phyloP scores from a whole-genome alignment of 2,113 vertebrate species.

The Paracyprichromis sp. region DNA sequence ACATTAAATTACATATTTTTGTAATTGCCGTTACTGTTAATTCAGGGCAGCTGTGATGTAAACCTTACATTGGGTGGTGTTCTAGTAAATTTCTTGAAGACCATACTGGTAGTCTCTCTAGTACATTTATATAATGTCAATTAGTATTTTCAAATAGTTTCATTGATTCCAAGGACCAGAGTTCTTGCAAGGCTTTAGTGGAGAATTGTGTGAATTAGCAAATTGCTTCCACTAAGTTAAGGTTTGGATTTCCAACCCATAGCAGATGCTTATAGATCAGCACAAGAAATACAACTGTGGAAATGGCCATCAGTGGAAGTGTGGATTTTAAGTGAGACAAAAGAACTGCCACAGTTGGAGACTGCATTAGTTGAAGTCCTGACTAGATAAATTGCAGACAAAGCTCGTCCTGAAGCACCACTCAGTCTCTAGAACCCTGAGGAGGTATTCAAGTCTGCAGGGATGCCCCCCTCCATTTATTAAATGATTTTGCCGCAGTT shows the following conservation, averaged over 20 bases:
- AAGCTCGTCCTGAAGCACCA: slow-evolving; percentile 42
- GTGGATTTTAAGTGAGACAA: slow-evolving; percentile 30
- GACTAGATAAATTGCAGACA: slow-evolving; percentile 45
- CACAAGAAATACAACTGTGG: not conserved
- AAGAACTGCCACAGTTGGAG: slow-evolving; percentile 22
- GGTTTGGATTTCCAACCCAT: not conserved
- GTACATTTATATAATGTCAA: not conserved
- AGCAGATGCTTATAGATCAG: not conserved
- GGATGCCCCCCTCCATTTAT: slow-evolving; percentile 42
- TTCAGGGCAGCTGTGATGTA: not conserved
- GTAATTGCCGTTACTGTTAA: not conserved
- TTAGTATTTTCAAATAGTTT: not conserved
- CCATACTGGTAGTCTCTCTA: not conserved
- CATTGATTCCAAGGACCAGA: not conserved
- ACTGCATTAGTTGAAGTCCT: slow-evolving; percentile 35
- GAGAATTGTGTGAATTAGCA: not conserved
- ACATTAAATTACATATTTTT: not conserved
- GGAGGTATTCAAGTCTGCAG: slow-evolving; percentile 31
- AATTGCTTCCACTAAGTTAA: not conserved
- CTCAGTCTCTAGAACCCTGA: slow-evolving; percentile 45
- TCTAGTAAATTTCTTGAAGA: not conserved
- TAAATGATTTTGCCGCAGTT: slow-evolving; percentile 53
- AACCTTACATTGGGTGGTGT: not conserved
- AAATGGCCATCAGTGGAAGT: not conserved
- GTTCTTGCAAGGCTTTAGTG: not conserved